These are phyloP conservation scores for Notolabrus celidotus DNA, from an alignment of 2,797 vertebrate species.

Conservation along the genomic window DNA sequence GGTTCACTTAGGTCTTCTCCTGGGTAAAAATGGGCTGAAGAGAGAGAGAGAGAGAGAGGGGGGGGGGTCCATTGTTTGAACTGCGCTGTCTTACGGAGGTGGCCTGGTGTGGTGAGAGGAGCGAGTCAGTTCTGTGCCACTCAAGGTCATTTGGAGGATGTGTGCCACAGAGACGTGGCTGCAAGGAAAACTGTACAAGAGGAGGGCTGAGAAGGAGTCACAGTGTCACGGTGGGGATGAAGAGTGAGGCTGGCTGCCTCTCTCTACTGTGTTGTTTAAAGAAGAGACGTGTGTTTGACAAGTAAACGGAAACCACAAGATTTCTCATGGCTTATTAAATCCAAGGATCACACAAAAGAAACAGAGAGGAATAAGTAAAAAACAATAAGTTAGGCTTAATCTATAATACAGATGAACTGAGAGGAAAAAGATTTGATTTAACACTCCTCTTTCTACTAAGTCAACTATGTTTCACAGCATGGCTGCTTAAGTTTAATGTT, in stretches of 20 bases:
- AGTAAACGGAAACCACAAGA: not conserved
- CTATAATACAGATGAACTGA: not conserved
- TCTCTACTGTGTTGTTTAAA: slow-evolving; percentile 33
- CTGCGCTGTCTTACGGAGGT: slow-evolving; percentile 50
- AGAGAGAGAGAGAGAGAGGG: slow-evolving; percentile 11
- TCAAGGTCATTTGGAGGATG: slow-evolving; percentile 80
- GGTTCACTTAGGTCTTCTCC: slow-evolving; percentile 63
- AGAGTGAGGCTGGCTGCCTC: slow-evolving; percentile 40
- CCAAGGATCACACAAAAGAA: slow-evolving; percentile 1
- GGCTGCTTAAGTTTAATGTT: slow-evolving; percentile 41
- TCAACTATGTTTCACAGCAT: slow-evolving; percentile 19
- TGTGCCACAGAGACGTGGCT: slow-evolving; percentile 52
- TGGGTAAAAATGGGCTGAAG: slow-evolving; percentile 44
- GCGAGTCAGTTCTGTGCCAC: slow-evolving; percentile 51
- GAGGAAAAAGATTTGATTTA: not conserved
- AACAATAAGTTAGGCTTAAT: not conserved
- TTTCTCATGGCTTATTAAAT: slow-evolving; percentile 4
- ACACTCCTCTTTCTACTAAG: slow-evolving; percentile 18
- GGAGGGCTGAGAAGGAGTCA: slow-evolving; percentile 33
- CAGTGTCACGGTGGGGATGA: slow-evolving; percentile 36
- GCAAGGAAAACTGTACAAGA: slow-evolving; percentile 47
- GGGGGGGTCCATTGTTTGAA: slow-evolving; percentile 59
- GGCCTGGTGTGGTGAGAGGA: slow-evolving; percentile 48
- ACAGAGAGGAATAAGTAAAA: not conserved
- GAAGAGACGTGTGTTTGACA: slow-evolving; percentile 3